Base-by-base conservation (phyloP, 2,797 vertebrate genomes). In the Melanitta fusca region DNA sequence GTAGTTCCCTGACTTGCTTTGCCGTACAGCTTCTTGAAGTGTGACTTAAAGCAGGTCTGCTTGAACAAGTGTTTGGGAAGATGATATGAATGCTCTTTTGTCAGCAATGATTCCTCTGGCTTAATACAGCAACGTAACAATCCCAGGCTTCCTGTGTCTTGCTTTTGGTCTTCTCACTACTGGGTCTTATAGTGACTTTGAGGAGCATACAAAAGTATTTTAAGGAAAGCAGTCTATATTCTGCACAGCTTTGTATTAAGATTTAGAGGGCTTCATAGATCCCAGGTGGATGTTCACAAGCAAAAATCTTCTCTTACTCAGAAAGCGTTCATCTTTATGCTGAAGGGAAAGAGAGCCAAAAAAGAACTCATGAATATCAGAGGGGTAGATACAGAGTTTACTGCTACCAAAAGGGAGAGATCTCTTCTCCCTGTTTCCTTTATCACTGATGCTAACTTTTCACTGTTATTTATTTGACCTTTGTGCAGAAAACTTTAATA, bases 21-120 rank as follows among this genome's bases (percentile, higher is more conserved):
- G n/a, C 70, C 7, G 1, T 28, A 24, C 7, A 53, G 12, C n/a
- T 73, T 57, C 7, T 8, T 13, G 11, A 79, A 25, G 6, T n/a
- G n/a, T 39, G 34, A 53, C 12, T 62, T 73, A 38, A 47, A 54
- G 24, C 8, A 43, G 6, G 8, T 70, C 41, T 65, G 21, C 32
- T 47, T 6, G 38, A 10, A 43, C 3, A 28, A 38, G 15, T 30
- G 11, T 53, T 43, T 30, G 13, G 22, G 30, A 65, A 41, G 60
- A 43, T 28, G 16, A 27, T 32, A 16, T 36, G 27, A 53, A 5
- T 7, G 4, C 4, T 1, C 0, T n/a, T 72, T 70, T 13, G 2
- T 53, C 38, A 66, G 30, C 39, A 16, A 8, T 19, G 61, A 65
- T 80, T 53, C 15, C 3, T 47, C 60, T 38, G 19, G 10, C 3